phyloP scores from a whole-genome alignment of 2,797 vertebrate species.

The Anniella stebbinsi region DNA sequence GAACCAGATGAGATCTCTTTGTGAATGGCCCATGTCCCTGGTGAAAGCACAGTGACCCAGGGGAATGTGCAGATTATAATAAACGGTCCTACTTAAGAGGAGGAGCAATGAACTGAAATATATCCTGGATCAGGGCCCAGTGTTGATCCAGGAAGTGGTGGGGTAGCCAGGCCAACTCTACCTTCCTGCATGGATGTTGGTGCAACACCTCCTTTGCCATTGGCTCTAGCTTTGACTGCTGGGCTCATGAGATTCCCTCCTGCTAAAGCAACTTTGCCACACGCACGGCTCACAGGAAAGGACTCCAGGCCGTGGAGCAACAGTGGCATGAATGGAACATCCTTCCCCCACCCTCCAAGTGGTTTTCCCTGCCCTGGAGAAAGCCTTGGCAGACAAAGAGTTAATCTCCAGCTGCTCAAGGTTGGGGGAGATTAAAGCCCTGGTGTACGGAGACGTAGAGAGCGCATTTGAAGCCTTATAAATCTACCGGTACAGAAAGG shows the following conservation, averaged over 20 bases:
- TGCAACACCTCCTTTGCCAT: not conserved
- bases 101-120: not conserved
- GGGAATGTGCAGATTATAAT: too few species aligned
- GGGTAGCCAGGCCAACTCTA: not conserved
- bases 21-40: too few species aligned
- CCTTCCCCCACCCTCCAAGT: not conserved
- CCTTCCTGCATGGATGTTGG: not conserved
- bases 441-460: conserved; percentile 45
- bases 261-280: not conserved
- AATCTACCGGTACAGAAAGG: conserved; percentile 87
- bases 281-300: not conserved
- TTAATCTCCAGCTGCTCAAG: conserved; percentile 58
- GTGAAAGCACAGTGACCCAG: too few species aligned
- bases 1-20: too few species aligned
- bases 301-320: not conserved
- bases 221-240: not conserved
- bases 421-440: conserved; percentile 61
- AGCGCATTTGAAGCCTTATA: conserved; percentile 73
- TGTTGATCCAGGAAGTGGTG: too few species aligned
- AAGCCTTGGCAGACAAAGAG: conserved; percentile 33
- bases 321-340: not conserved
- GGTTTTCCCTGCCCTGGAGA: not conserved
- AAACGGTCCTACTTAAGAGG: not conserved
- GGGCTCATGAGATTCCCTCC: not conserved
- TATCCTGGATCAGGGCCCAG: too few species aligned